A percentile compares a stretch with the other conserved stretches of the same genome.
Evolutionary conservation across 1,140 invertebrate species (phyloP).

Genomic region (Galleria mellonella): DNA sequence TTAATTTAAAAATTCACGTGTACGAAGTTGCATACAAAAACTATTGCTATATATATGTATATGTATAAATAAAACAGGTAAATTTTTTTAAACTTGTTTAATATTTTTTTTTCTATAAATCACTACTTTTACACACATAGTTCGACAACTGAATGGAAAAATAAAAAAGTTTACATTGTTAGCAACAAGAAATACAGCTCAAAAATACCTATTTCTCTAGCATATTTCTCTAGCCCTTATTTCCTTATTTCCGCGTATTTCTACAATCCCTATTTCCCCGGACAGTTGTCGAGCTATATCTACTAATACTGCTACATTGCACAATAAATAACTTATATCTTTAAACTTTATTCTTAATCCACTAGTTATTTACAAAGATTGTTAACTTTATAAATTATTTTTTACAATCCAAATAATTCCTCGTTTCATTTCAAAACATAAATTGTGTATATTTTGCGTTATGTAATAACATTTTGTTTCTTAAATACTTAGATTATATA

Average conservation of each 20-base stretch:
- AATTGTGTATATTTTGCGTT: too few species aligned
- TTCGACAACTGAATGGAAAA: conserved; percentile 15
- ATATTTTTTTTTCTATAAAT: conserved; percentile 45
- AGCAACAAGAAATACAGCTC: background rate
- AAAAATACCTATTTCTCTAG: too few species aligned
- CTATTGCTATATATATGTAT: too few species aligned
- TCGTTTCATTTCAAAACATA: too few species aligned
- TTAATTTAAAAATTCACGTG: too few species aligned
- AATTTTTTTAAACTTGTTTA: conserved; percentile 30
- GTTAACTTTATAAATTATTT: conserved; percentile 18
- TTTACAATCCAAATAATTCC: conserved; percentile 25
- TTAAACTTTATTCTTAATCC: conserved; percentile 19
- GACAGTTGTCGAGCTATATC: too few species aligned
- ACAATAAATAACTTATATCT: conserved; percentile 67
- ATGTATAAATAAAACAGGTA: conserved; percentile 22
- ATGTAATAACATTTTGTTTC: too few species aligned
- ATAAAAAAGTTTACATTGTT: background rate
- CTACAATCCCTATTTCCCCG: conserved; percentile 16
- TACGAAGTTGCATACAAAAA: too few species aligned
- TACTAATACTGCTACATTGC: conserved; percentile 66
- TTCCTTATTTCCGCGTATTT: conserved; percentile 7
- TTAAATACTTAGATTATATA: too few species aligned
- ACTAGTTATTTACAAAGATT: conserved; percentile 33
- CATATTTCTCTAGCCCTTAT: conserved; percentile 14
- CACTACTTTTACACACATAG: conserved; percentile 27